Conservation (phyloP, 2,797 vertebrate genomes). For the Neostethus bicornis region DNA sequence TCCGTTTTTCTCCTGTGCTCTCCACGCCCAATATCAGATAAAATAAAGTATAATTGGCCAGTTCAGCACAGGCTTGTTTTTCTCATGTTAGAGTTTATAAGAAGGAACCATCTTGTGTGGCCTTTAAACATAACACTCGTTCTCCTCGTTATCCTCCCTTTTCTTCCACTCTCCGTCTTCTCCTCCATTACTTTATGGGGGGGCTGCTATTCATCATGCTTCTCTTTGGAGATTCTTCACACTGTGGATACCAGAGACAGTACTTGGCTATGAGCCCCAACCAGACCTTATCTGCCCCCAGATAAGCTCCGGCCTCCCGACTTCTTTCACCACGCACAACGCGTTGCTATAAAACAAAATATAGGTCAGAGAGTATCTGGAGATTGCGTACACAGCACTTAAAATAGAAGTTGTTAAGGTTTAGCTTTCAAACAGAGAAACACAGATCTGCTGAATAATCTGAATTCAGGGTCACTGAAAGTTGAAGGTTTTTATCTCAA, state of each 20-base stretch:
- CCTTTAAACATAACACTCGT: slow-evolving; percentile 70
- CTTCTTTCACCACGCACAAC: slow-evolving; percentile 44
- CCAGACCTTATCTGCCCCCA: slow-evolving; percentile 60
- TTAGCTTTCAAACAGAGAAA: slow-evolving; percentile 44
- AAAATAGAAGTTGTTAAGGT: slow-evolving; percentile 34
- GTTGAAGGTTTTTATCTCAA: slow-evolving; percentile 9
- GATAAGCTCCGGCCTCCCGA: slow-evolving; percentile 70
- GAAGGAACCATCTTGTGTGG: slow-evolving; percentile 83
- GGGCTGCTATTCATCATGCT: slow-evolving; percentile 75
- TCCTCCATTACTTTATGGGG: slow-evolving; percentile 30
- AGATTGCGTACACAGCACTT: slow-evolving; percentile 46
- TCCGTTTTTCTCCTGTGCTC: slow-evolving; percentile 30
- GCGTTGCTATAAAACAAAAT: slow-evolving; percentile 62
- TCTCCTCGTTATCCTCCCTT: slow-evolving; percentile 48
- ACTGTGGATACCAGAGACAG: slow-evolving; percentile 55
- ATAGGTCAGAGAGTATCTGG: slow-evolving; percentile 54
- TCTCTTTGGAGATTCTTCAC: slow-evolving; percentile 61
- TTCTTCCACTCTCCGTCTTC: slow-evolving; percentile 31
- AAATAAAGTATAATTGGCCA: slow-evolving; percentile 71
- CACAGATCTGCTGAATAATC: slow-evolving; percentile 31
- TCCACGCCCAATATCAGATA: slow-evolving; percentile 59
- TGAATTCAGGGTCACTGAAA: background rate
- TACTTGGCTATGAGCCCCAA: slow-evolving; percentile 63
- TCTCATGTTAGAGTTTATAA: slow-evolving; percentile 81
- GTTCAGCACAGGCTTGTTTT: slow-evolving; percentile 71